Percentiles rank a stretch among this genome's conserved stretches.
phyloP scores from a whole-genome alignment of 1,140 invertebrate species.

The Heliconius melpomene region DNA sequence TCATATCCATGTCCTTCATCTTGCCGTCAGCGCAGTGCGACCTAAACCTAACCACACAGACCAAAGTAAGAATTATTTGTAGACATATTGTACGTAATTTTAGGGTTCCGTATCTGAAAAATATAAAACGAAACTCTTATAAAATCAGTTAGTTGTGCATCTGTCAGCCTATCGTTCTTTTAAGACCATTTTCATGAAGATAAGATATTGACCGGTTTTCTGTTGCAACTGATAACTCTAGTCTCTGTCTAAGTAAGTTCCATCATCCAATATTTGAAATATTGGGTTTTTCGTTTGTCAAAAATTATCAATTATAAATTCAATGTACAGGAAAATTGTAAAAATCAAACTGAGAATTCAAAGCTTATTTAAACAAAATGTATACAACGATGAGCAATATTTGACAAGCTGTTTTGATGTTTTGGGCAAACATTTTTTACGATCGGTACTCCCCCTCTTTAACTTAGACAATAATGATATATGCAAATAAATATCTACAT shows the following conservation, averaged over 20 bases:
- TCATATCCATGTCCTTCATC: constrained; percentile 97
- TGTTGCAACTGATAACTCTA: too few relatives aligned
- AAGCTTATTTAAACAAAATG: not conserved
- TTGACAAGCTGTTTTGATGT: constrained; percentile 12
- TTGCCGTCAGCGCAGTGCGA: constrained; percentile 96
- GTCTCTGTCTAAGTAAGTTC: not conserved
- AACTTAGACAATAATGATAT: not conserved
- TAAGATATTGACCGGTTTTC: too few relatives aligned
- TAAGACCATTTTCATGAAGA: too few relatives aligned
- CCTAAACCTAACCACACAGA: constrained; percentile 90
- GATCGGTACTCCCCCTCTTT: not conserved
- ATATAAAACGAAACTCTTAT: too few relatives aligned
- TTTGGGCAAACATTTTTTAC: constrained; percentile 22
- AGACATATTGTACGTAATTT: not conserved
- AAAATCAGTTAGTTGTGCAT: too few relatives aligned
- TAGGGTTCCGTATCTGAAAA: too few relatives aligned
- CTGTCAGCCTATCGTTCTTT: too few relatives aligned
- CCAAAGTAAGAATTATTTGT: constrained; percentile 82
- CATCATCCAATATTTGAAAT: not conserved
- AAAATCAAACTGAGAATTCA: constrained; percentile 14
- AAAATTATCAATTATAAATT: not conserved
- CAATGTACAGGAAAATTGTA: not conserved
- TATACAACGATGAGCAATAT: constrained; percentile 18
- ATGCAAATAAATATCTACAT: not conserved
- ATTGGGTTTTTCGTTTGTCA: not conserved